Evolutionary conservation across 2,888 invertebrate genomes (phyloP), one percentile per base, ranked within the genome.

Genomic region (Folsomia candida): DNA sequence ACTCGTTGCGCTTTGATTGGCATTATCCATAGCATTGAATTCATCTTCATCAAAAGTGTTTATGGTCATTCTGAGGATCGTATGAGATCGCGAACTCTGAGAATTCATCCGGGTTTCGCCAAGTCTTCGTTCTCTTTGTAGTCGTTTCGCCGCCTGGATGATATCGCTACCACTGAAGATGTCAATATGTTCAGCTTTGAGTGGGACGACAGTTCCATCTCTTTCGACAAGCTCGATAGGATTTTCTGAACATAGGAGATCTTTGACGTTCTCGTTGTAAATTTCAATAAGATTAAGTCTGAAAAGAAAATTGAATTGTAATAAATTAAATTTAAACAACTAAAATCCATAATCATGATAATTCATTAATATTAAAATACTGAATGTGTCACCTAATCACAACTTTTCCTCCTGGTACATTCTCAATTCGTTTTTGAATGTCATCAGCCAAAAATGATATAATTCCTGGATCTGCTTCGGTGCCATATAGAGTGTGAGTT

Each of bases 21-120:
- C n/a, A n/a, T n/a, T n/a, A 26, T 29, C 65, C 22, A 60, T 26
- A 26, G 22, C 37, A 27, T 63, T 63, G n/a, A 1, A 24, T 20
- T 59, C 68, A 9, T 51, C 51, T 4, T 24, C 22, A 60, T 64
- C 51, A 2, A 68, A 64, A 54, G 65, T 76, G 25, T 73, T 67
- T 86, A 90, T 88, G 85, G 92, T 91, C 82, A 94, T 89, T 82
- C 92, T 87, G 81, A 94, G 92, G 81, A 95, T 93, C 0, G 93
- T 90, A 82, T 96, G 95, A 11, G 94, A 94, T 77, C 95, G 86
- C 80, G 94, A 94, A 80, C 94, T 94, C 71, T 88, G 86, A 79
- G 93, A 93, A 83, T 95, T 96, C 91, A 93, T 92, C 74, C 90
- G 89, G 0, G 95, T 95, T 79, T 89, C 89, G 1, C 90, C 93